Evolutionary conservation across 2,113 vertebrate genomes (phyloP).

Genomic region (Axis porcinus): DNA sequence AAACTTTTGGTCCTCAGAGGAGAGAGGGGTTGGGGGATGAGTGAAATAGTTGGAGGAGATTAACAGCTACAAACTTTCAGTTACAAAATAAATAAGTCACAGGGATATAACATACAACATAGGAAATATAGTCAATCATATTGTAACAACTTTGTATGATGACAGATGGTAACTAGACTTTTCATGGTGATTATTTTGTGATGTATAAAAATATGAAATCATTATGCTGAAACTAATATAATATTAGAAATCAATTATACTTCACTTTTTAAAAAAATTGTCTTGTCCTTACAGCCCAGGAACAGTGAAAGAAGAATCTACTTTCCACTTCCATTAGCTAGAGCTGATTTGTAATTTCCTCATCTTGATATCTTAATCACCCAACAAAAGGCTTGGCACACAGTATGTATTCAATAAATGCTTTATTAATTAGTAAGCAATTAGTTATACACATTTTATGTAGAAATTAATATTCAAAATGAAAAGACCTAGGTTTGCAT

Average conservation of each 20-base stretch:
- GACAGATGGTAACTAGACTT: not conserved
- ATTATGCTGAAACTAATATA: not conserved
- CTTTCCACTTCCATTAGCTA: not conserved
- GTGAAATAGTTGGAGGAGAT: not conserved
- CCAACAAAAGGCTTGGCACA: not conserved
- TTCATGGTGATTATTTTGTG: not conserved
- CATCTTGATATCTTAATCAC: not conserved
- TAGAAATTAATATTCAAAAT: not conserved
- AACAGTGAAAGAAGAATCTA: not conserved
- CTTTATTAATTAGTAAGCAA: not conserved
- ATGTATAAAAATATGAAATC: not conserved
- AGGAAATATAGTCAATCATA: not conserved
- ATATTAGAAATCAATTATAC: not conserved
- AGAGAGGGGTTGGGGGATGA: not conserved
- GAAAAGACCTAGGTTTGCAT: not conserved
- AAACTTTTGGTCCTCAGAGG: not conserved
- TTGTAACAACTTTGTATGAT: not conserved
- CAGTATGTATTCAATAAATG: not conserved
- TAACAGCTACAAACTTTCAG: not conserved
- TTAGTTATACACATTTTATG: not conserved
- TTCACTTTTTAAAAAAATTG: not conserved
- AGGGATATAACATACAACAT: not conserved
- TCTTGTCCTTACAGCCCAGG: not conserved
- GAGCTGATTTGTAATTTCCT: not conserved
- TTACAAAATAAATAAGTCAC: not conserved